phyloP scores from a whole-genome alignment of 2,888 invertebrate species.

The Megaustenia siamemsis region DNA sequence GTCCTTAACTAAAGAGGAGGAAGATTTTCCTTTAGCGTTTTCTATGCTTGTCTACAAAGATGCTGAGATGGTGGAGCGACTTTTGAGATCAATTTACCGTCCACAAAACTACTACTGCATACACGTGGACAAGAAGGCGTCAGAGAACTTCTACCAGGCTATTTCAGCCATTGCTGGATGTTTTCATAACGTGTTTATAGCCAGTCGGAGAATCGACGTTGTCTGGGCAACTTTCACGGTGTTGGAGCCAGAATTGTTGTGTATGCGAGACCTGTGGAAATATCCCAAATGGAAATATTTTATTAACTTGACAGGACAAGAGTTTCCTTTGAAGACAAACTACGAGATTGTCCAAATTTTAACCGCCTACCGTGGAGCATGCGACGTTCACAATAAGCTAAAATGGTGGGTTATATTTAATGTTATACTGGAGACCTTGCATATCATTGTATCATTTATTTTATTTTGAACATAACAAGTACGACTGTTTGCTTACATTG shows the following conservation, averaged over 20 bases:
- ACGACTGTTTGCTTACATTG: too few relatives aligned
- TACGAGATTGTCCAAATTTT: constrained; percentile 61
- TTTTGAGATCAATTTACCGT: constrained; percentile 74
- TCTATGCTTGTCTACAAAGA: constrained; percentile 67
- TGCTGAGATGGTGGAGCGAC: constrained; percentile 68
- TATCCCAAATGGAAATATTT: constrained; percentile 35
- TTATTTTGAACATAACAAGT: too few relatives aligned
- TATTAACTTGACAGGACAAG: constrained; percentile 50
- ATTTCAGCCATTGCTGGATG: constrained; percentile 64
- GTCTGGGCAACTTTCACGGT: constrained; percentile 70
- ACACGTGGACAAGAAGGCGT: constrained; percentile 74
- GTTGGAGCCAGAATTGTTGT: constrained; percentile 71
- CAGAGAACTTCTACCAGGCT: constrained; percentile 56
- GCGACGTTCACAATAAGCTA: constrained; percentile 61
- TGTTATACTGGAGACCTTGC: too few relatives aligned
- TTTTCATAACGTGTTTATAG: constrained; percentile 73
- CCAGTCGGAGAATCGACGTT: constrained; percentile 61
- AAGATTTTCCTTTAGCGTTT: constrained; percentile 71
- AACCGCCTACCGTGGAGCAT: constrained; percentile 69
- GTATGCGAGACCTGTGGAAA: constrained; percentile 71
- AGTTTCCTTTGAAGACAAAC: constrained; percentile 18
- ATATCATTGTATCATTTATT: too few relatives aligned
- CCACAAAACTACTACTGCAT: constrained; percentile 77
- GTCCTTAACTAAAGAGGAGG: constrained; percentile 61
- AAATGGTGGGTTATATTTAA: constrained; percentile 26